These are phyloP conservation scores for Ennomos fuscantarius DNA, from an alignment of 2,888 invertebrate genomes.

Conservation along the genomic window DNA sequence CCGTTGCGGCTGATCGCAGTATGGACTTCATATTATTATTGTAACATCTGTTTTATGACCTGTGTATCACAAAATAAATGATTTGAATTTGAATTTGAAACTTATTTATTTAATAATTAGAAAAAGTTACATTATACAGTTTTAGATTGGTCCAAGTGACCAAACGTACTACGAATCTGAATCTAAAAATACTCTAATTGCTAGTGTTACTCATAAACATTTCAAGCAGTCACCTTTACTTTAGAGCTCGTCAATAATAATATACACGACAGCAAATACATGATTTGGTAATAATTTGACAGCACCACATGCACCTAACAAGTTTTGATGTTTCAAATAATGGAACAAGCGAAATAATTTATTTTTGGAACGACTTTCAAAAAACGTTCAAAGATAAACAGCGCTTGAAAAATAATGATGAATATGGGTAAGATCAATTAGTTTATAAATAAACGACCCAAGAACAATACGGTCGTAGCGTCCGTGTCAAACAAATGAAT, in stretches of 20 bases:
- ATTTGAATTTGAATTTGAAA: no score
- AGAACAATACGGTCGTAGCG: slow-evolving; percentile 12
- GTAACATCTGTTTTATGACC: no score
- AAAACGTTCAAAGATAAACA: neutral
- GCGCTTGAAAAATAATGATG: no score
- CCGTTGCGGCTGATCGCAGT: no score
- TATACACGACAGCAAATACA: slow-evolving; percentile 17
- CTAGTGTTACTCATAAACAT: neutral
- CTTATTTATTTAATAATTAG: no score
- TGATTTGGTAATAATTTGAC: slow-evolving; percentile 8
- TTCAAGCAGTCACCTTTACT: slow-evolving; percentile 16
- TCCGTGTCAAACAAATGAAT: slow-evolving; percentile 40
- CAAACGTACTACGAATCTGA: no score
- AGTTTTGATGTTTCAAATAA: slow-evolving; percentile 11
- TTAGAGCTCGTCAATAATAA: slow-evolving; percentile 2
- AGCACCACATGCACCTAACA: slow-evolving; percentile 10
- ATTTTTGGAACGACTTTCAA: neutral
- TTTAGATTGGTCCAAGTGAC: no score
- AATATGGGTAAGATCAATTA: no score
- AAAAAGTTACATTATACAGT: no score
- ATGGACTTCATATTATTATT: no score
- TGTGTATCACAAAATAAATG: no score
- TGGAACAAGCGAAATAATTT: slow-evolving; percentile 3
- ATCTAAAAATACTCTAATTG: neutral
- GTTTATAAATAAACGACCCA: no score